Conservation (phyloP, 2,888 invertebrate genomes). For the Deilephila elpenor region DNA sequence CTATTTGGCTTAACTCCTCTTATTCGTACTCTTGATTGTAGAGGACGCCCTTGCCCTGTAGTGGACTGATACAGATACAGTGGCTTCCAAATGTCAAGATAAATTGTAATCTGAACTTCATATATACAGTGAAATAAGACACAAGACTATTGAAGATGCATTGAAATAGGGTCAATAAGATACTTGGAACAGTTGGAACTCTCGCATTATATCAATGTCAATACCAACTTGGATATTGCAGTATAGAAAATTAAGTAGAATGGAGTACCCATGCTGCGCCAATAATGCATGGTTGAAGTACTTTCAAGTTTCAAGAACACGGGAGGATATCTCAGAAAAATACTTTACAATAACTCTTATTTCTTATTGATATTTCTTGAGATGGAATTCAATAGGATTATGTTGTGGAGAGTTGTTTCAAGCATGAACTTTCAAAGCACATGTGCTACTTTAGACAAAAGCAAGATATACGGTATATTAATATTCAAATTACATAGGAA, state of each 20-base stretch:
- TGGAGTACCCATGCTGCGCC: not conserved
- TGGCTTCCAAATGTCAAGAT: too few relatives aligned
- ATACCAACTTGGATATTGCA: not conserved
- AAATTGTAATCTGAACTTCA: not conserved
- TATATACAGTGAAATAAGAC: not conserved
- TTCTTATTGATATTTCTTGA: not conserved
- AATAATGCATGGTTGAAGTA: not conserved
- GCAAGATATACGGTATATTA: too few relatives aligned
- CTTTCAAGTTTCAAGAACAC: too few relatives aligned
- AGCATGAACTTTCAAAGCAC: not conserved
- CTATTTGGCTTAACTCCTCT: too few relatives aligned
- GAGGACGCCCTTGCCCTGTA: too few relatives aligned
- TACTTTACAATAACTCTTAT: not conserved
- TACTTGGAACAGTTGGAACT: not conserved
- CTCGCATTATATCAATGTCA: not conserved
- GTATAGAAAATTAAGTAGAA: not conserved
- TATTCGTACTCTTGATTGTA: too few relatives aligned
- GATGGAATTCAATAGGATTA: not conserved
- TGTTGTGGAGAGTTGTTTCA: not conserved
- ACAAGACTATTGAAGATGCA: not conserved
- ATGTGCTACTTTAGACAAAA: too few relatives aligned
- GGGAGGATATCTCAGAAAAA: not conserved
- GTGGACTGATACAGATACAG: too few relatives aligned
- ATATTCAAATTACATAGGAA: too few relatives aligned
- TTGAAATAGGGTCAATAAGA: slow-evolving; percentile 2